Percentiles rank a stretch among this genome's conserved stretches.
phyloP scores from a whole-genome alignment of 1,140 invertebrate genomes.

The Pseudomyrmex concolor region DNA sequence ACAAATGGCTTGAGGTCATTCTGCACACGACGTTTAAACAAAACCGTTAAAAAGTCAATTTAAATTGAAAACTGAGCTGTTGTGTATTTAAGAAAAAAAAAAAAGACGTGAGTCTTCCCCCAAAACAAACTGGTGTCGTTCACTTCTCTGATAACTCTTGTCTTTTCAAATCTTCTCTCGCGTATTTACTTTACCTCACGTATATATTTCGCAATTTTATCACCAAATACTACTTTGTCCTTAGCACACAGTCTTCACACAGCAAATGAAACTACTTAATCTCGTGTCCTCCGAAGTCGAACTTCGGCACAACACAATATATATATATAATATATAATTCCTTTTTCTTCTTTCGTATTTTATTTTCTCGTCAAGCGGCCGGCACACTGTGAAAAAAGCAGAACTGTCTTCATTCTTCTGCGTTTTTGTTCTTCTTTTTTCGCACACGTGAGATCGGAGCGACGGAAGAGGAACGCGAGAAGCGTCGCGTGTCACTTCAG shows the following conservation, averaged over 20 bases:
- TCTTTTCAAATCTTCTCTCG: too few relatives aligned
- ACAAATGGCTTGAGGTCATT: neutral
- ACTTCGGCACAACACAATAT: neutral
- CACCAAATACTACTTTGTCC: neutral
- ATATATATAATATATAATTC: too few relatives aligned
- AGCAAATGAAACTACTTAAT: neutral
- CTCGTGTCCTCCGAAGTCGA: neutral
- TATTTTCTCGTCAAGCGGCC: too few relatives aligned
- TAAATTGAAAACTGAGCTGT: neutral
- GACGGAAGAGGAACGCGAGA: neutral
- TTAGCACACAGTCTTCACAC: neutral
- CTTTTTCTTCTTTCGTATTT: neutral
- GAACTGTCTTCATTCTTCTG: too few relatives aligned
- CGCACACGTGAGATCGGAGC: neutral
- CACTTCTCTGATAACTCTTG: too few relatives aligned
- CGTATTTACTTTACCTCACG: too few relatives aligned
- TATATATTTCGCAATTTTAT: neutral
- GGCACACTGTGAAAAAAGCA: neutral
- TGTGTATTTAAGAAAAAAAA: neutral
- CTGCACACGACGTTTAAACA: neutral
- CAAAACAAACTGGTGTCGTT: too few relatives aligned
- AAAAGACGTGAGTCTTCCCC: neutral
- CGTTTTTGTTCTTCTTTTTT: neutral
- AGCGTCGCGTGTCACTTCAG: constrained; percentile 9
- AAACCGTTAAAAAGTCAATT: neutral